Evolutionary conservation across 1,140 invertebrate genomes (phyloP), one percentile per base, ranked within the genome.

Genomic region (Yoshiicerus persimilis): DNA sequence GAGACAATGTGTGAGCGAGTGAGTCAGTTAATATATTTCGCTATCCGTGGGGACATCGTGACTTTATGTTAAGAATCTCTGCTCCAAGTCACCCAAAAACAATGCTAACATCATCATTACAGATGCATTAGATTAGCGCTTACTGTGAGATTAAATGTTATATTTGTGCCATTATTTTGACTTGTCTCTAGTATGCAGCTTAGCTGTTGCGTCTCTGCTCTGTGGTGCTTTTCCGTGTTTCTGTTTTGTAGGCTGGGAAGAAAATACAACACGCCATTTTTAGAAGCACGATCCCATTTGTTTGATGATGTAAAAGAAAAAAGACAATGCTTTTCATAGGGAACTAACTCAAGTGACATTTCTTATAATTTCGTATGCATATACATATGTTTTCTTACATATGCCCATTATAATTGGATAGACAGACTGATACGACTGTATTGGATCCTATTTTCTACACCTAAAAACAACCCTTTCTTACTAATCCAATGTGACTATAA

Each of bases 221-320:
- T 80, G 36, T 23, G 30, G 36, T 23, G 30, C 75, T 80, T 80
- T 56, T 80, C 75, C 32, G 75, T 80, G 75, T 80, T 70, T 80
- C 75, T 38, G 34, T 38, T 8, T 80, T 38, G 75, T 36, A 34
- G 75, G 20, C 30, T 38, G 75, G 75, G 75, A 83, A 75, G 86
- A 62, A 87, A 87, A 77, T 83, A 87, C 80, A 87, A 83, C 62
- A 87, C 80, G 86, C 86, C 86, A 87, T 87, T 87, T 87, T 87
- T 87, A 87, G 86, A 70, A 87, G 41, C 86, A 87, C 75, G 36
- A 66, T 86, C 62, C 36, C 75, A 87, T 86, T 66, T 62, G 47
- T 86, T 38, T 64, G 85, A 66, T 64, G 34, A 66, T 38, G 64
- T 36, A 66, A 39, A 62, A 66, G 34, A 86, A 86, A 56, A 85